These are phyloP conservation scores for Caenorhabditis parvicauda DNA, from an alignment of 2,888 invertebrate genomes.

Conservation along the genomic window DNA sequence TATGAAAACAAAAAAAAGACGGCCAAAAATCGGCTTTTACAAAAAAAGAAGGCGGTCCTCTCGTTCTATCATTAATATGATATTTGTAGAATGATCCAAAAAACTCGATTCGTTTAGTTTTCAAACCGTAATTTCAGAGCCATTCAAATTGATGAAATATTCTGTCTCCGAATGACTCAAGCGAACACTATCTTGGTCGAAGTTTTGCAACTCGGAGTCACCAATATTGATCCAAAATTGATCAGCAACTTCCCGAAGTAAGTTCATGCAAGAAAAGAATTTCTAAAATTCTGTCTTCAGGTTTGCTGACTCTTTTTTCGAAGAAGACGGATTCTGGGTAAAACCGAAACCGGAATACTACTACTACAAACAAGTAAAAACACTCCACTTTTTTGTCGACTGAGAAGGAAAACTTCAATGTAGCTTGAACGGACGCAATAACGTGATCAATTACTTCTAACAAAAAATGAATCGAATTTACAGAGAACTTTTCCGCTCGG, in stretches of 20 bases:
- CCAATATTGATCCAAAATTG: conserved; percentile 83
- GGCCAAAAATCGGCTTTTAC: no score
- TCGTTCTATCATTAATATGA: no score
- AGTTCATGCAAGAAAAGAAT: background rate
- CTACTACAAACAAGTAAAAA: conserved; percentile 73
- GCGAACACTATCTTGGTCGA: conserved; percentile 79
- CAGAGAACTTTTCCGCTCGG: conserved; percentile 59
- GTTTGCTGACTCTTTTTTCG: conserved; percentile 95
- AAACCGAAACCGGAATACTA: conserved; percentile 83
- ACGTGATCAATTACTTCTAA: conserved; percentile 63
- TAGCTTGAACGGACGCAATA: conserved; percentile 90
- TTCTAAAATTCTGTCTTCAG: conserved; percentile 65
- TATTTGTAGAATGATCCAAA: no score
- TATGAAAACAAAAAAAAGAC: no score
- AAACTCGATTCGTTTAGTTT: background rate
- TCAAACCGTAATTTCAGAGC: conserved; percentile 67
- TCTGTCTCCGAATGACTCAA: conserved; percentile 67
- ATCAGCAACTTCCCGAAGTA: conserved; percentile 68
- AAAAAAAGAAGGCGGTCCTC: no score
- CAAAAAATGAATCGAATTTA: conserved; percentile 1
- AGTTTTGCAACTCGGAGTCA: conserved; percentile 95
- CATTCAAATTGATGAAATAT: conserved; percentile 85
- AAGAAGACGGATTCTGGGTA: conserved; percentile 96
- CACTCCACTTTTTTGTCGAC: conserved; percentile 81
- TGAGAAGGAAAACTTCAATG: conserved; percentile 89